Base-by-base conservation (phyloP, 1,140 invertebrate species). In the Littorina saxatilis region DNA sequence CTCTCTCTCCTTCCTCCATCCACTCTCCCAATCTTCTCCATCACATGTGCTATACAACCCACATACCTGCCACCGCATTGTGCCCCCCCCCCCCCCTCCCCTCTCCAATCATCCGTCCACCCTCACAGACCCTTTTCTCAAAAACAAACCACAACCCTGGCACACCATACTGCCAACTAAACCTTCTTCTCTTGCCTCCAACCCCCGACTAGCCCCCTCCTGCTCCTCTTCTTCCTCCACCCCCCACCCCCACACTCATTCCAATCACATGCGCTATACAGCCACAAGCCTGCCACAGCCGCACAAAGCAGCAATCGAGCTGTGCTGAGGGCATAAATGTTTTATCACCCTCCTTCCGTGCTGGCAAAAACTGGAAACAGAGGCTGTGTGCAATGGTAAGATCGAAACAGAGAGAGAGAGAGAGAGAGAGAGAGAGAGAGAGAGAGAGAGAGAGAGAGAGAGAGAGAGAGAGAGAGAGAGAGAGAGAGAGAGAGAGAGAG, bases 1-100 rank as follows among this genome's bases (percentile, higher is more conserved):
- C 43, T 15, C 27, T 55, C 27, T 76, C 61, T 50, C 40, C 29
- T n/a, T 74, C 50, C 73, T 58, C 32, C 37, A 29, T 9, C 72
- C 29, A 61, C 77, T 79, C 74, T 77, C 74, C 50, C 74, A 50
- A 37, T 77, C 77, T 79, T 39, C 29, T 58, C 66, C 77, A 27
- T 35, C 66, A n/a, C 17, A 27, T 52, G 11, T 79, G 3, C 40
- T 35, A 27, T 68, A 35, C 40, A 23, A 37, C 17, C 40, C 52
- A 27, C 47, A 52, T 27, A 76, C 27, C 75, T 35, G 9, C 29
- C 47, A 2, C 27, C 15, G 13, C 47, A 55, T n/a, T 35, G 13
- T 17, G 2, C 13, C 20, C 0, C 47, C 23, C 27, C 20, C 5
- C 39, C 7, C 11, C n/a, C 29, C 55, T 55, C 37, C 37, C 37